Evolutionary conservation across 1,140 invertebrate species (phyloP).

Genomic region (Caenorhabditis briggsae): DNA sequence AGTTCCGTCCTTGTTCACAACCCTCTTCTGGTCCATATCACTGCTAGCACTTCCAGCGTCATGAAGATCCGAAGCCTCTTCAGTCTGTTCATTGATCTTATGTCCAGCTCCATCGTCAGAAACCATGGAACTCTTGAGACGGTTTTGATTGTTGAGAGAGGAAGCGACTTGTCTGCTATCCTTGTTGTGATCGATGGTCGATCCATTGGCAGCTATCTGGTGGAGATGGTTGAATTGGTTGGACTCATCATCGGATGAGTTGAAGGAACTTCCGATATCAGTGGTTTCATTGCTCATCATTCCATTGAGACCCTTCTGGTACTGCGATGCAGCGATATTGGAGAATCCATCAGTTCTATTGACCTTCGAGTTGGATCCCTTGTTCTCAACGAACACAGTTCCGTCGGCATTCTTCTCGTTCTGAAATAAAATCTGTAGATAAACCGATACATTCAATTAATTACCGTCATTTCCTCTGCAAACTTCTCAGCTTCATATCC

Average conservation of each 20-base stretch:
- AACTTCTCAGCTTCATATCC: constrained; percentile 27
- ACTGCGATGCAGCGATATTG: neutral
- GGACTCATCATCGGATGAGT: constrained; percentile 29
- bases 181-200: neutral
- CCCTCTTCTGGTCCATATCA: neutral
- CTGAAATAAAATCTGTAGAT: neutral
- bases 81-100: too few species aligned
- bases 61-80: neutral
- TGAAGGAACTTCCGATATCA: neutral
- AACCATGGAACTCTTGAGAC: neutral
- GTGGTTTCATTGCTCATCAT: constrained; percentile 14
- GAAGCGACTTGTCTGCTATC: constrained; percentile 17
- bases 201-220: neutral
- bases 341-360: constrained; percentile 41
- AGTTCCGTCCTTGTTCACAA: neutral
- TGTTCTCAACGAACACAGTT: neutral
- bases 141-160: neutral
- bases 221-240: constrained; percentile 39
- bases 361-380: constrained; percentile 39
- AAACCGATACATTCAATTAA: neutral
- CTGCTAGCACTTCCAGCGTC: neutral
- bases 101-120: neutral
- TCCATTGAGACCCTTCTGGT: neutral
- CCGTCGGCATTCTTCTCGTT: constrained; percentile 31
- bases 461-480: neutral